Conservation (phyloP, 2,113 vertebrate species). For the Hyperopisus bebe region DNA sequence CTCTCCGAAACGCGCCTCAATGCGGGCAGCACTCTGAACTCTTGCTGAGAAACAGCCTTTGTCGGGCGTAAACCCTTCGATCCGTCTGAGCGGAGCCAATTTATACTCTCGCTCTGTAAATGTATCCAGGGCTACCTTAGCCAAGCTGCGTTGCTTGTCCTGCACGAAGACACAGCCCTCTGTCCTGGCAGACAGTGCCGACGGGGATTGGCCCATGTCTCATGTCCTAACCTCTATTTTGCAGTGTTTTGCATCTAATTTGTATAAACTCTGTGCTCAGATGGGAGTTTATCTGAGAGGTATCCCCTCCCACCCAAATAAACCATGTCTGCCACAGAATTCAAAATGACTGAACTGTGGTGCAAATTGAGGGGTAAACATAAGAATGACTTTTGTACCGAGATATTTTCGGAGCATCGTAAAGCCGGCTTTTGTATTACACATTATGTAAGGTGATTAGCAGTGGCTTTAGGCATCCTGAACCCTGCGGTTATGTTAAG, state of each 20-base stretch:
- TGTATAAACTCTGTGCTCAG: not conserved
- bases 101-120: not conserved
- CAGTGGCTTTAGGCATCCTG: not conserved
- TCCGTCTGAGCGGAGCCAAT: not conserved
- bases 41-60: slow-evolving; percentile 25
- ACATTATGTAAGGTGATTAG: not conserved
- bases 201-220: not conserved
- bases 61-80: slow-evolving; percentile 24
- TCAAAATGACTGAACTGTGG: not conserved
- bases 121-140: not conserved
- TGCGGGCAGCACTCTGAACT: not conserved
- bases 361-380: not conserved
- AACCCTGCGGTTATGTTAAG: not conserved
- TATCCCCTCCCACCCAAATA: not conserved
- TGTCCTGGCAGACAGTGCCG: not conserved
- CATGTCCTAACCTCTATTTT: not conserved
- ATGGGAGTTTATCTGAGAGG: not conserved
- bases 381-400: not conserved
- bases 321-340: not conserved
- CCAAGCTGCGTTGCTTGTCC: not conserved
- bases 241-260: not conserved
- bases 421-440: not conserved
- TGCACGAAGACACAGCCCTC: not conserved
- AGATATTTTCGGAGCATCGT: not conserved
- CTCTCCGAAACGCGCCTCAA: not conserved